Percentiles rank a stretch among this genome's conserved stretches.
phyloP scores from a whole-genome alignment of 2,888 invertebrate species.

The Glomeris marginata region DNA sequence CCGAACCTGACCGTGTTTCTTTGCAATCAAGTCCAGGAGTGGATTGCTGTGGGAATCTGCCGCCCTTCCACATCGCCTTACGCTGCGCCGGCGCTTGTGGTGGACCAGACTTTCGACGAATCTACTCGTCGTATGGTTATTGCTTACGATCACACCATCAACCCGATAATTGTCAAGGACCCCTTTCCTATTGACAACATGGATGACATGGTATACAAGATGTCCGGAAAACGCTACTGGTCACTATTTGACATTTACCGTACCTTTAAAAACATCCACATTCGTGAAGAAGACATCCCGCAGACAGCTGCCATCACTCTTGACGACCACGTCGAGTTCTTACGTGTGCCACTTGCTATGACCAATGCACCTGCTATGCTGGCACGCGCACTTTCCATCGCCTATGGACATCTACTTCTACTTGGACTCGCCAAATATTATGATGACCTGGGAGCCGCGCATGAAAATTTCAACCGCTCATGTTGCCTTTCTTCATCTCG shows the following conservation, averaged over 20 bases:
- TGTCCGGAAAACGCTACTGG: not conserved
- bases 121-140: constrained; percentile 3
- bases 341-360: not conserved
- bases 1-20: not conserved
- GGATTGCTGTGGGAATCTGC: constrained; percentile 1
- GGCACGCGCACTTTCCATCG: not conserved
- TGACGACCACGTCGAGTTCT: not conserved
- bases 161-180: not conserved
- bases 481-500: not conserved
- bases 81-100: constrained; percentile 4
- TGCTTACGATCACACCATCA: not conserved
- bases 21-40: constrained; percentile 4
- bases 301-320: constrained; percentile 3
- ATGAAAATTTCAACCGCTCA: not conserved
- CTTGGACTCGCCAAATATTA: not conserved
- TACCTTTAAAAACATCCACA: constrained; percentile 1
- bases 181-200: constrained; percentile 1
- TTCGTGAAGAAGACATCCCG: constrained; percentile 1
- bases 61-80: not conserved
- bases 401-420: not conserved
- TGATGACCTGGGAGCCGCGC: not conserved
- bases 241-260: not conserved
- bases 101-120: not conserved
- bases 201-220: not conserved
- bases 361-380: constrained; percentile 1